Base-by-base conservation (phyloP, 2,113 vertebrate species). In the Merops nubicus region DNA sequence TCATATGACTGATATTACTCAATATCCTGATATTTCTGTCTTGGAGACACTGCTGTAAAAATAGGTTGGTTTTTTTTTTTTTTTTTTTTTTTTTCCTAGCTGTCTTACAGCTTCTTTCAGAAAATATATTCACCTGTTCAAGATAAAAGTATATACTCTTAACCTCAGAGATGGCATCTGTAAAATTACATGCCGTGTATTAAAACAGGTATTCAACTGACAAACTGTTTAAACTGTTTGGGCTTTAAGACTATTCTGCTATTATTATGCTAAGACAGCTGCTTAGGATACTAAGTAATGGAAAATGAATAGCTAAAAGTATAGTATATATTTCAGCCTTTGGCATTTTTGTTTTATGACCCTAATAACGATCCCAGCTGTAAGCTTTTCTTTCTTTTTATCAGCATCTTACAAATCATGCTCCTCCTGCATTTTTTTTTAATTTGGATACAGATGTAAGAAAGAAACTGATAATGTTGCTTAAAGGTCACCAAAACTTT, bases 161-260 rank as follows among this genome's bases (percentile, higher is more conserved):
- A 2, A 45, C 20, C 77, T 57, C 83, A 33, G 12, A 67, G 22
- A 50, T 0, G 0, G 3, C 5, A 29, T 53, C 25, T 62, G 22
- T 84, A 77, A 74, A 33, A 59, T 70, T 77, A n/a, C 42, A 70
- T 8, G 29, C 6, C 26, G 23, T 42, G 15, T 19, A 59, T 70
- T 83, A 56, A 85, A 93, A 11, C 6, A 50, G 74, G 34, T 28
- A 70, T 83, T 73, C 15, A 47, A 84, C 62, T n/a, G 21, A 31
- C 6, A 83, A 67, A 40, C 7, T 80, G 12, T 63, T 70, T 84
- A 18, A 95, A 85, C 7, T 21, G 8, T 76, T 88, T 23, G 60
- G 12, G 3, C 4, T 90, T 86, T 69, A 62, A 28, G 29, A 12
- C 4, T 69, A 13, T 79, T 92, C 53, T 80, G 12, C 33, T 69